phyloP scores from a whole-genome alignment of 2,113 vertebrate genomes.

The Hemichromis elongatus region DNA sequence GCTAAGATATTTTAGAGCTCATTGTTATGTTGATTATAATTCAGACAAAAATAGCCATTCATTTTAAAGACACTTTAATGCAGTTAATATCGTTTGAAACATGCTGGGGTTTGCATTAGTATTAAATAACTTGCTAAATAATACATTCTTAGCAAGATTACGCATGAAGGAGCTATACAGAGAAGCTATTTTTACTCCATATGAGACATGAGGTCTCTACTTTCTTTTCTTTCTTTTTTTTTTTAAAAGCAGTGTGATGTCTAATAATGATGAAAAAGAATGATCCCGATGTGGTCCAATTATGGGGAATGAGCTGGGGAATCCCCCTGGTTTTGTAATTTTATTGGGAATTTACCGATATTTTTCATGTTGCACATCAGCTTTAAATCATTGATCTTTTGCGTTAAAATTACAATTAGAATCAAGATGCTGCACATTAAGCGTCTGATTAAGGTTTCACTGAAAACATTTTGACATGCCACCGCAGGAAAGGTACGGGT shows the following conservation, averaged over 20 bases:
- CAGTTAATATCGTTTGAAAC: background rate
- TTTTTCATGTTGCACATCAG: background rate
- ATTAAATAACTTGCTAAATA: background rate
- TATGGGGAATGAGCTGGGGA: background rate
- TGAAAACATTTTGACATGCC: background rate
- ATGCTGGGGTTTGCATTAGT: background rate
- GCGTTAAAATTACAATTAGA: background rate
- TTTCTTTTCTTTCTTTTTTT: background rate
- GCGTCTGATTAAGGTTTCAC: background rate
- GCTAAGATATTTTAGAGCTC: background rate
- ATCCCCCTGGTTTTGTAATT: background rate
- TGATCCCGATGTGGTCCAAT: background rate
- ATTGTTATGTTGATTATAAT: background rate
- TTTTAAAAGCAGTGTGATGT: background rate
- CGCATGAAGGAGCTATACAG: background rate
- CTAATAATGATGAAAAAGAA: constrained; percentile 3
- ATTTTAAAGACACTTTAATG: rapidly evolving
- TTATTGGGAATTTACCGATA: background rate
- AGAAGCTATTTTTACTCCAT: background rate
- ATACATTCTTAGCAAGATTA: background rate
- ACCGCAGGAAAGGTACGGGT: background rate
- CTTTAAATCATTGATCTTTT: background rate
- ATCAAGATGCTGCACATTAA: background rate
- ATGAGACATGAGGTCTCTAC: background rate
- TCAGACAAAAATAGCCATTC: background rate